Base-by-base conservation (phyloP, 2,888 invertebrate genomes). In the Nymphalis urticae region DNA sequence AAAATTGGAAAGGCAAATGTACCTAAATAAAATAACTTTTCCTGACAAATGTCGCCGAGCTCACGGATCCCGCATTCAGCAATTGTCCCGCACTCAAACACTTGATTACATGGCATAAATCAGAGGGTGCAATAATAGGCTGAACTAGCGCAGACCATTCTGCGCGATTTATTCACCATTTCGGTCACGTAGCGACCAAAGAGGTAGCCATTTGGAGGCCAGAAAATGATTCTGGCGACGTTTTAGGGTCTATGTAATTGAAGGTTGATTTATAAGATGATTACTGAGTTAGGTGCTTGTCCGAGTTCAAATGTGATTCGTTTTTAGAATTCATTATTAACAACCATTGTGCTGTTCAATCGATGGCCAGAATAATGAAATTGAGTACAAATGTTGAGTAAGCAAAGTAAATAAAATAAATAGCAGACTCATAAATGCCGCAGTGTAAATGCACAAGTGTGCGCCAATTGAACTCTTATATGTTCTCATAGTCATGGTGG, bases 121-220 rank as follows among this genome's bases (percentile, higher is more conserved):
- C 79, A 74, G 69, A 66, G 69, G 66, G 53, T 64, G 82, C 83
- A 82, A 85, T 88, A 87, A 89, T 87, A 84, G 85, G 81, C 81
- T 80, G 79, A 77, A 79, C 75, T 75, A 70, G 77, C 76, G 78
- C 77, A 75, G 72, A 76, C 85, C 77, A 83, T 85, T 82, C 82
- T 74, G 79, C 79, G 74, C 85, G 85, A 87, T 89, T 89, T 88
- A 88, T 89, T 85, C 82, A 80, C 84, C 76, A 89, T 89, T 87
- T 86, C 79, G 83, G 87, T 88, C 89, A 90, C 89, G 89, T 89
- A 82, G 75, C 79, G 73, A 78, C 81, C 80, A 82, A 86, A 89
- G 88, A 89, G 87, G 81, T 78, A 75, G 82, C 84, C 85, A 85
- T 87, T 88, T 84, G 83, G 81, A 79, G 67, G 67, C 72, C 79